Evolutionary conservation across 2,888 invertebrate genomes (phyloP).

Genomic region (Drosophila planitibia): DNA sequence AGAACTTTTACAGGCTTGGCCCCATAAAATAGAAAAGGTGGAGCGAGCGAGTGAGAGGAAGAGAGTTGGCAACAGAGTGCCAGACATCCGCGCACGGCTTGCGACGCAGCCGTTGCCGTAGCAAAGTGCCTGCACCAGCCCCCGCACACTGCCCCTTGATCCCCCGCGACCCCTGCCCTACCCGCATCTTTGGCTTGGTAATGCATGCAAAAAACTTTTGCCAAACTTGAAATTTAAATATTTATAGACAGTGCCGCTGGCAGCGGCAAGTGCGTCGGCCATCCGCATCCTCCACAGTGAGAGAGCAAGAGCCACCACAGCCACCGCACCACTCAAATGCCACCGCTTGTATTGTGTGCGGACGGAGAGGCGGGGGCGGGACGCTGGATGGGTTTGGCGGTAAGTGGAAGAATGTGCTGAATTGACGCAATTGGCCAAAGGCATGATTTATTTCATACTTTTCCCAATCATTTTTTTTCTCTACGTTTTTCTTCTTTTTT

Average conservation of each 20-base stretch:
- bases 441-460: constrained; percentile 83
- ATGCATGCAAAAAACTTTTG: constrained; percentile 81
- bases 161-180: not conserved
- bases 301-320: constrained; percentile 22
- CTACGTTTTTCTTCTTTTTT: not conserved
- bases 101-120: constrained; percentile 55
- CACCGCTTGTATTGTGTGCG: constrained; percentile 36
- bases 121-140: constrained; percentile 43
- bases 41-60: not conserved
- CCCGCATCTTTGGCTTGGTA: constrained; percentile 51
- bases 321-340: constrained; percentile 23
- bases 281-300: constrained; percentile 25
- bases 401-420: constrained; percentile 71
- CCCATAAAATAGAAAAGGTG: constrained; percentile 1
- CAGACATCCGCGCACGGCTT: constrained; percentile 48
- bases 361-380: not conserved
- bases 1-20: constrained; percentile 19
- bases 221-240: constrained; percentile 81
- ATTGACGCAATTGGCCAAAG: constrained; percentile 83
- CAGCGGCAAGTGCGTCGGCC: constrained; percentile 60
- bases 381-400: not conserved
- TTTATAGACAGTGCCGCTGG: constrained; percentile 80
- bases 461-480: constrained; percentile 37
- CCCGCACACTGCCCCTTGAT: not conserved
- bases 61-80: constrained; percentile 6